Evolutionary conservation across 2,113 vertebrate genomes (phyloP).

Genomic region (Gallinago media): DNA sequence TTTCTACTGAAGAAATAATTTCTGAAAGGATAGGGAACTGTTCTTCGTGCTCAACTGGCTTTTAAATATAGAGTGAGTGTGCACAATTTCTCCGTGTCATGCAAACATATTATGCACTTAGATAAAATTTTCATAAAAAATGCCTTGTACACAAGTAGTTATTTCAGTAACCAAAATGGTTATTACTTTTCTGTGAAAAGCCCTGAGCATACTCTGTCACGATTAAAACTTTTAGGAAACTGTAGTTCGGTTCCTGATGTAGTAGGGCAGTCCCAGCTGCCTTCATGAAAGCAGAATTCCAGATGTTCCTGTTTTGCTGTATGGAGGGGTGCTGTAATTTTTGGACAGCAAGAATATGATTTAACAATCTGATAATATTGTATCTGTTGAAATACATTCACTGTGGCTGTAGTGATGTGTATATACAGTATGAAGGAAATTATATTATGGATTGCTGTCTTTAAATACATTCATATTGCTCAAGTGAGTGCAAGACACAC

Average conservation of each 20-base stretch:
- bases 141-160: background rate
- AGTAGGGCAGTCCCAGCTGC: constrained; percentile 19
- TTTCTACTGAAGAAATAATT: background rate
- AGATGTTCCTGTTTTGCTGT: constrained; percentile 50
- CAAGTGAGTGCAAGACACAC: background rate
- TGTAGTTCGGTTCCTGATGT: constrained; percentile 15
- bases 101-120: background rate
- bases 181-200: background rate
- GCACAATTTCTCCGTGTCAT: background rate
- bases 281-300: background rate
- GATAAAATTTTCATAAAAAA: background rate
- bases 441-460: background rate
- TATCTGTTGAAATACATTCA: background rate
- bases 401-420: background rate
- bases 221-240: background rate
- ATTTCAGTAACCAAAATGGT: background rate
- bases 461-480: background rate
- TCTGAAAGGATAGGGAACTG: background rate
- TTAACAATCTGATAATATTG: constrained; percentile 17
- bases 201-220: background rate
- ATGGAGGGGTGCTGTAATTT: background rate
- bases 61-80: background rate
- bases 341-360: constrained; percentile 52
- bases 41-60: background rate
- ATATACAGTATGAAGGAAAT: background rate